Conservation (phyloP, 2,797 vertebrate species). For the Fistularia tabacaria region DNA sequence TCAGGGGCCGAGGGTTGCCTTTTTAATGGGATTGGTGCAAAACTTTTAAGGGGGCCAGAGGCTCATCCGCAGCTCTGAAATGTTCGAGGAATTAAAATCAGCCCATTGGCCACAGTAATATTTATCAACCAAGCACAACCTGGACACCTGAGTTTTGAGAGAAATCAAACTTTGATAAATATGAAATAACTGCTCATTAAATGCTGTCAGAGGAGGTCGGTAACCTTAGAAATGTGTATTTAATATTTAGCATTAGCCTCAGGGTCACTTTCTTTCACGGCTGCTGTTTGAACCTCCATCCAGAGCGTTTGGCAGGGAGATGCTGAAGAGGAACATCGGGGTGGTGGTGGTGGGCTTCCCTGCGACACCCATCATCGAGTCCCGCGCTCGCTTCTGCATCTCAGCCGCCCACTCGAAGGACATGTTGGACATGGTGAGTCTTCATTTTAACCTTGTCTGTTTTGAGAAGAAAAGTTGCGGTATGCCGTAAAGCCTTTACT, state of each 20-base stretch:
- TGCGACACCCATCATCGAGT: slow-evolving; percentile 95
- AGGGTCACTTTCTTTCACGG: not conserved
- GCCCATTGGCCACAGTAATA: too few species aligned
- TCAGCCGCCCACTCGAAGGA: slow-evolving; percentile 93
- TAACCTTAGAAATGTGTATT: too few species aligned
- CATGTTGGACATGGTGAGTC: slow-evolving; percentile 89
- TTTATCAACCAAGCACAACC: too few species aligned
- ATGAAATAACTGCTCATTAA: too few species aligned
- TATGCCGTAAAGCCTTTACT: not conserved
- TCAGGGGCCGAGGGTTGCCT: too few species aligned
- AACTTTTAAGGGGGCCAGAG: too few species aligned
- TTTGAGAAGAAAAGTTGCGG: not conserved
- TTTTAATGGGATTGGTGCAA: too few species aligned
- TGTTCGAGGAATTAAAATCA: too few species aligned
- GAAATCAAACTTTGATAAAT: too few species aligned
- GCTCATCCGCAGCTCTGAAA: too few species aligned
- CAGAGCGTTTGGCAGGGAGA: slow-evolving; percentile 94
- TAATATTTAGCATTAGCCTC: not conserved
- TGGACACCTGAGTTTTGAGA: too few species aligned
- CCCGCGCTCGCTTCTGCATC: slow-evolving; percentile 92
- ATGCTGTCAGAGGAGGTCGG: too few species aligned
- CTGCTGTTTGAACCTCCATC: slow-evolving; percentile 10
- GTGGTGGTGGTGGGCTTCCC: slow-evolving; percentile 97
- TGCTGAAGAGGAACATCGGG: slow-evolving; percentile 93
- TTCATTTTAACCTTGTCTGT: not conserved